Evolutionary conservation across 1,140 invertebrate genomes (phyloP), one percentile per base, ranked within the genome.

Genomic region (Platyscapa corneri): DNA sequence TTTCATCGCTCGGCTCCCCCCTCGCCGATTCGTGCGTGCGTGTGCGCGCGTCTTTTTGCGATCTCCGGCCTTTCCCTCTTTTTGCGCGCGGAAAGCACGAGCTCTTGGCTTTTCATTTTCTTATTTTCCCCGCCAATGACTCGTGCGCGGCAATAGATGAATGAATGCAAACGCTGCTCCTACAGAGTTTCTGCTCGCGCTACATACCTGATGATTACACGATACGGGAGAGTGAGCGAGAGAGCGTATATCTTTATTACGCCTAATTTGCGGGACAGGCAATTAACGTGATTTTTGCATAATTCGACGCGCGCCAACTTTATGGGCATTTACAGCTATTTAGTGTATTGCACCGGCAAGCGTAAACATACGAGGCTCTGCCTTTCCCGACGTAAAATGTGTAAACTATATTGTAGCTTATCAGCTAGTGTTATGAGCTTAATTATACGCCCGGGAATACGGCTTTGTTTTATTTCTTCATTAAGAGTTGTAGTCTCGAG

Each of bases 281-380:
- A 82, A 82, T 82, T 82, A 75, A 74, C 46, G 72, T n/a, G 53
- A 83, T 83, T 83, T 75, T 83, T 83, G 12, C 78, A 67, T 42
- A 67, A 80, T 80, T 65, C 56, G 37, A 64, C 20, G 56, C 76
- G 49, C 53, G 32, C 46, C 27, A 34, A 56, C 7, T 77, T 77
- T 77, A 77, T 77, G n/a, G 18, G 30, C 46, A 49, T 77, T 77
- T 77, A 77, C 30, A 80, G 64, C 60, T 46, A 32, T 46, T 30
- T 42, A 23, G 23, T 37, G 37, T 20, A 27, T 65, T 34, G 20
- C 32, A 27, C 27, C 18, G 20, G 5, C 27, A 32, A 37, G 49
- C 53, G 23, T 6, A 60, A 75, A 14, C 18, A 30, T n/a, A 46
- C 1, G 39, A 75, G 16, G 3, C 8, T 46, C 46, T 75, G 37